Evolutionary conservation across 2,888 invertebrate species (phyloP).

Genomic region (Mythimna loreyi): DNA sequence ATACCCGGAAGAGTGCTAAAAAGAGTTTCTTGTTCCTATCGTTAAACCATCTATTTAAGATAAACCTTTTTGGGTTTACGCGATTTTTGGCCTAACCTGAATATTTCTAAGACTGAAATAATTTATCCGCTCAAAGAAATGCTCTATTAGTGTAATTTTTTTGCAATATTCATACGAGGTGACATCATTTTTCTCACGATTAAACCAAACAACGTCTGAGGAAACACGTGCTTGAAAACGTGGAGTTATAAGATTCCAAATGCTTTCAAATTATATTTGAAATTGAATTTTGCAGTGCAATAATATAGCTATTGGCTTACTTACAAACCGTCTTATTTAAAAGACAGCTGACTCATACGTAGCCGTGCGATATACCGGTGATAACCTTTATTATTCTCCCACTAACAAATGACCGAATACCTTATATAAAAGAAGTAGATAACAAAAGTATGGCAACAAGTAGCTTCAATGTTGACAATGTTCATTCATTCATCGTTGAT

Average conservation of each 20-base stretch:
- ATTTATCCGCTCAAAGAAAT: background rate
- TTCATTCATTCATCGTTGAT: slow-evolving; percentile 69
- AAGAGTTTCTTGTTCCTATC: slow-evolving; percentile 29
- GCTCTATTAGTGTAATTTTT: background rate
- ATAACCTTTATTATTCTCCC: slow-evolving; percentile 45
- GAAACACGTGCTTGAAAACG: slow-evolving; percentile 29
- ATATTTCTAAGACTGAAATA: background rate
- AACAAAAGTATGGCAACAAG: slow-evolving; percentile 42
- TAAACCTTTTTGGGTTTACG: background rate
- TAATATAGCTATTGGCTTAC: slow-evolving; percentile 13
- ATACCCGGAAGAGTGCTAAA: slow-evolving; percentile 23
- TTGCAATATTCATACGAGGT: slow-evolving; percentile 10
- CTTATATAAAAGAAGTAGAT: slow-evolving; percentile 35
- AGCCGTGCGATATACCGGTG: slow-evolving; percentile 22
- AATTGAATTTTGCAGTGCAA: background rate
- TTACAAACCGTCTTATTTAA: slow-evolving; percentile 22
- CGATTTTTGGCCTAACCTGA: background rate
- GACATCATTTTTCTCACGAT: slow-evolving; percentile 28
- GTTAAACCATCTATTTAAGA: background rate
- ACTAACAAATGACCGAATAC: slow-evolving; percentile 42
- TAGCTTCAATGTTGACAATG: slow-evolving; percentile 62
- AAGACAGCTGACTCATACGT: slow-evolving; percentile 45
- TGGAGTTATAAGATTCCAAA: slow-evolving; percentile 5
- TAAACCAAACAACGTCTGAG: slow-evolving; percentile 14
- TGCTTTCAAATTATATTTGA: slow-evolving; percentile 11